These are phyloP conservation scores for Gasterosteus aculeatus DNA, from an alignment of 2,113 vertebrate species.

Conservation along the genomic window DNA sequence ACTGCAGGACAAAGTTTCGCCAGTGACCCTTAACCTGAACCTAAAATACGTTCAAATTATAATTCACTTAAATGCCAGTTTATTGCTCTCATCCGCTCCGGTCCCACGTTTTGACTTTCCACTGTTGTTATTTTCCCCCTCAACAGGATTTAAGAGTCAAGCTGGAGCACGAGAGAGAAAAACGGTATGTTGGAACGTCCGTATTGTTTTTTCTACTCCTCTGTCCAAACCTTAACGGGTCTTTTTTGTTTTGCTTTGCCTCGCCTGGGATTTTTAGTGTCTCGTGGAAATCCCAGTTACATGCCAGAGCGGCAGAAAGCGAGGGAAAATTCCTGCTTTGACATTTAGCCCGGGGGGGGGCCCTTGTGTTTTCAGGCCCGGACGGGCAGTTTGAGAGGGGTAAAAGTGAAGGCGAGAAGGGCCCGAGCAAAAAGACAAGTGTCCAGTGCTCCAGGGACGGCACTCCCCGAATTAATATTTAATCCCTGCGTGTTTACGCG, in stretches of 20 bases:
- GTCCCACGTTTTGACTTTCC: slow-evolving; percentile 66
- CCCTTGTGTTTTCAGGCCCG: slow-evolving; percentile 47
- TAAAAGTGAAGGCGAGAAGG: slow-evolving; percentile 8
- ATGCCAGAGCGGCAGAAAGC: slow-evolving; percentile 62
- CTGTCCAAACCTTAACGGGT: slow-evolving; percentile 58
- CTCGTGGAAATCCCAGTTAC: slow-evolving; percentile 57
- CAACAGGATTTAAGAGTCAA: slow-evolving; percentile 91
- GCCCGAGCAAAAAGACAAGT: slow-evolving; percentile 35
- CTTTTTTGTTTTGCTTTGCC: slow-evolving; percentile 65
- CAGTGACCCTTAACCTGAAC: not conserved
- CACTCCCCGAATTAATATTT: slow-evolving; percentile 68
- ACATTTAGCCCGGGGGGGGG: slow-evolving; percentile 64
- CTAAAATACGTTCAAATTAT: not conserved
- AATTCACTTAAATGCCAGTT: slow-evolving; percentile 30
- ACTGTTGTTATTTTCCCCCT: slow-evolving; percentile 72
- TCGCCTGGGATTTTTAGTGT: slow-evolving; percentile 65
- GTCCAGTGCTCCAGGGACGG: slow-evolving; percentile 54
- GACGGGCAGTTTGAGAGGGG: slow-evolving; percentile 28
- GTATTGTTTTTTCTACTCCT: slow-evolving; percentile 65
- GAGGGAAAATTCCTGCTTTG: slow-evolving; percentile 61
- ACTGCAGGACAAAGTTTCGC: not conserved
- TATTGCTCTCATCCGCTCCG: slow-evolving; percentile 32
- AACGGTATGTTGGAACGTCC: slow-evolving; percentile 84
- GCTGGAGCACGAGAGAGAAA: slow-evolving; percentile 94
- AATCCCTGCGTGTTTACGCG: slow-evolving; percentile 36